Evolutionary conservation across 2,113 vertebrate genomes (phyloP).

Genomic region (Cyrtonyx montezumae): DNA sequence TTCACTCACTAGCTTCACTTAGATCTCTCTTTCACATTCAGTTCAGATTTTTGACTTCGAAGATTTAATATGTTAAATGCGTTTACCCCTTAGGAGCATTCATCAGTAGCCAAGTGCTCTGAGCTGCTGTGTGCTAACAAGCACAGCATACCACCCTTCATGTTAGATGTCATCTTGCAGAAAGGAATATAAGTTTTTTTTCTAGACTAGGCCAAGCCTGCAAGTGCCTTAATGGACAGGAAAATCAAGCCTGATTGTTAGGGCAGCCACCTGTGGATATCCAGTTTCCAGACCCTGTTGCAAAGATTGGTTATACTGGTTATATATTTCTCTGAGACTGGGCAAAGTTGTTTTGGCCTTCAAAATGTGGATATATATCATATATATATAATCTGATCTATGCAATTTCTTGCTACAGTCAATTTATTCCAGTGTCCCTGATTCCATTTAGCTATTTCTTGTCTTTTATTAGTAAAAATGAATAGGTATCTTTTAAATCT

Average conservation of each 20-base stretch:
- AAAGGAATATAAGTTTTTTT: neutral
- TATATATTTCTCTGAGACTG: neutral
- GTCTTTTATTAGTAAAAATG: neutral
- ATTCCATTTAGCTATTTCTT: neutral
- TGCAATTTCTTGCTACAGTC: neutral
- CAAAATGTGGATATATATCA: neutral
- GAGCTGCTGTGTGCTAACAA: neutral
- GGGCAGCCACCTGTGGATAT: rapidly evolving
- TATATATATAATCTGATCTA: neutral
- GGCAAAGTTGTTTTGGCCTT: neutral
- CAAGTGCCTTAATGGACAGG: neutral
- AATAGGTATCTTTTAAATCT: neutral
- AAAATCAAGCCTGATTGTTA: neutral
- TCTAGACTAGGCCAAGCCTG: neutral
- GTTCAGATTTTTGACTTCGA: neutral
- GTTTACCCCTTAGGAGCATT: neutral
- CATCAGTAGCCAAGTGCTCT: neutral
- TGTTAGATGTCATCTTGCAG: rapidly evolving
- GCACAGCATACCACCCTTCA: neutral
- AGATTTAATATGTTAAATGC: neutral
- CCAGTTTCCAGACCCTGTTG: neutral
- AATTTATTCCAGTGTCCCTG: neutral
- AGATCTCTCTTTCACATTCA: neutral
- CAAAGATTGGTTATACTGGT: neutral
- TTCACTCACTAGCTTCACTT: neutral